These are phyloP conservation scores for Epinephelus moara DNA, from an alignment of 2,113 vertebrate genomes.

Conservation along the genomic window DNA sequence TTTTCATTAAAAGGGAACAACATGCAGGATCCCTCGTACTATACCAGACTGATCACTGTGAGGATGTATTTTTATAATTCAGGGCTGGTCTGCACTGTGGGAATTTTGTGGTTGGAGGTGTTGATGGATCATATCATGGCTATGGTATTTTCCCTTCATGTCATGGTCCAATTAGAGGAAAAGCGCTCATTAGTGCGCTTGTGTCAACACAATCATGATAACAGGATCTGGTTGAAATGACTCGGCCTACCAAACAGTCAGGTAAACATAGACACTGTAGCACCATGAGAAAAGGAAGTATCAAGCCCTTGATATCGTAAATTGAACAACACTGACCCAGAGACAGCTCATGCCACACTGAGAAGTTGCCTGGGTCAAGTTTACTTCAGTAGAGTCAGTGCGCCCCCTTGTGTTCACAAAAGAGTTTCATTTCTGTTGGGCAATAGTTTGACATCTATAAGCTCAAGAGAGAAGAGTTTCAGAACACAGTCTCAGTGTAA, in stretches of 20 bases:
- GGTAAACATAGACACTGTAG: conserved; percentile 27
- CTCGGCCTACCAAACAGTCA: conserved; percentile 16
- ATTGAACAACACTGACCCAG: conserved; percentile 7
- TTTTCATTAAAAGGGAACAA: background rate
- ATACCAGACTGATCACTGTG: background rate
- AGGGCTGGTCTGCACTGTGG: background rate
- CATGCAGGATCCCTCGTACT: background rate
- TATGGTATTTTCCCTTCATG: conserved; percentile 58
- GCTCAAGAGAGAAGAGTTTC: conserved; percentile 6
- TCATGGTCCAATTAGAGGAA: conserved; percentile 63
- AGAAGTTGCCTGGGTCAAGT: background rate
- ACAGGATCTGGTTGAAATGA: conserved; percentile 43
- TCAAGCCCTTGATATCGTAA: background rate
- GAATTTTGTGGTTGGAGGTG: conserved; percentile 31
- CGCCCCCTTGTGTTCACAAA: conserved; percentile 48
- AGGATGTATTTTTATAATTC: conserved; percentile 24
- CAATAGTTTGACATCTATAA: background rate
- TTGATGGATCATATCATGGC: conserved; percentile 30
- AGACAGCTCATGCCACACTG: background rate
- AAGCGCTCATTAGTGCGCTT: conserved; percentile 52
- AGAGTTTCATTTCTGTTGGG: background rate
- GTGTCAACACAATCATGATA: conserved; percentile 53
- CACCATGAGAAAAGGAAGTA: conserved; percentile 2
- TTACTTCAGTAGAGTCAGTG: background rate
- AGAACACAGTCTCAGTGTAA: background rate